Percentiles rank a stretch among this genome's conserved stretches.
Evolutionary conservation across 1,140 invertebrate species (phyloP).

Genomic region (Pantala flavescens): DNA sequence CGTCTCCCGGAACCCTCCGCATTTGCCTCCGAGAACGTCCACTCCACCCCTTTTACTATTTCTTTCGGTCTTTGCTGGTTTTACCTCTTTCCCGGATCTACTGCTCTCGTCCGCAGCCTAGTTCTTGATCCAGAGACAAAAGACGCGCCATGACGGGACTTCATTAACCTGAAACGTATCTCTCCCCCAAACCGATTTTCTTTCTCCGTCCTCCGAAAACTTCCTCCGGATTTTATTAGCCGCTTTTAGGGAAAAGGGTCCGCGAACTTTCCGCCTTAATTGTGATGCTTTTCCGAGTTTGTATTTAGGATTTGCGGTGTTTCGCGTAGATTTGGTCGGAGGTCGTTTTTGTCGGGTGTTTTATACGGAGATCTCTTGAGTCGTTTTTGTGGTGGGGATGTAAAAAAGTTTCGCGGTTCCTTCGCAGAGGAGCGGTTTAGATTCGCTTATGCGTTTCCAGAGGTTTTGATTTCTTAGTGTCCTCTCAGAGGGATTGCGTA

Average conservation of each 20-base stretch:
- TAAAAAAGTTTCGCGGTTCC: too few species aligned
- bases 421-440: too few species aligned
- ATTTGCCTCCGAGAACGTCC: not conserved
- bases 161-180: not conserved
- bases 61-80: not conserved
- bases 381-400: too few species aligned
- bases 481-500: too few species aligned
- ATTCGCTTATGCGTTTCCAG: too few species aligned
- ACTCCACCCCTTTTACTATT: not conserved
- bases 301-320: too few species aligned
- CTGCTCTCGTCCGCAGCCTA: not conserved
- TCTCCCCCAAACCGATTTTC: not conserved
- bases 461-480: too few species aligned
- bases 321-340: too few species aligned
- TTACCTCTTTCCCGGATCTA: not conserved
- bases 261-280: too few species aligned
- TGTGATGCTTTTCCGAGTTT: too few species aligned
- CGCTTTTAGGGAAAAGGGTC: not conserved
- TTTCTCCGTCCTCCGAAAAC: not conserved
- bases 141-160: not conserved
- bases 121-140: constrained; percentile 5
- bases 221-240: not conserved
- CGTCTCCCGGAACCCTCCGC: not conserved
- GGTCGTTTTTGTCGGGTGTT: too few species aligned
- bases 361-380: too few species aligned